Evolutionary conservation across 2,113 vertebrate species (phyloP).

Genomic region (Onychostoma macrolepis): DNA sequence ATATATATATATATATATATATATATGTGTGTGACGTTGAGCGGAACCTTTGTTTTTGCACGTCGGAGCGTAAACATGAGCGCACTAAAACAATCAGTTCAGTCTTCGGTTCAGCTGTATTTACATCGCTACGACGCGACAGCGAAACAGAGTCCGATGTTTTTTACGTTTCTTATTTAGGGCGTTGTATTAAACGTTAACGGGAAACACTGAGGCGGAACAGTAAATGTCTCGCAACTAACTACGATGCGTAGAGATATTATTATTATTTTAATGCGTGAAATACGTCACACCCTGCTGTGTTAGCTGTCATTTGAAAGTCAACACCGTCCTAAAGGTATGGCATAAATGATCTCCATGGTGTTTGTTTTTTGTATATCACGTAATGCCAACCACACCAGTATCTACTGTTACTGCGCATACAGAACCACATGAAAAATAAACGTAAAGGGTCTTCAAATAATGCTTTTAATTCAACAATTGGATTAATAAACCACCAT

Average conservation of each 20-base stretch:
- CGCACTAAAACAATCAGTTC: neutral
- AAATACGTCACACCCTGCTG: neutral
- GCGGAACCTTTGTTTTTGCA: constrained; percentile 38
- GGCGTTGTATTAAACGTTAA: neutral
- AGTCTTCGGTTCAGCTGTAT: neutral
- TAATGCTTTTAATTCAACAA: neutral
- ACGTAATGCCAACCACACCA: neutral
- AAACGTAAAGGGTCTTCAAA: neutral
- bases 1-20: too few species aligned
- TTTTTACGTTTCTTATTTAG: neutral
- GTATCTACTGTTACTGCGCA: neutral
- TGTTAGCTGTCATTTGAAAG: constrained; percentile 29
- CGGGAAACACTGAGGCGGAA: neutral
- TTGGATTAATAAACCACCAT: neutral
- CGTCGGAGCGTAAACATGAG: constrained; percentile 42
- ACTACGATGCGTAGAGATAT: neutral
- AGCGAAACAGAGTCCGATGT: neutral
- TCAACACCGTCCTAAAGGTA: constrained; percentile 6
- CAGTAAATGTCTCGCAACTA: neutral
- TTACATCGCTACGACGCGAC: neutral
- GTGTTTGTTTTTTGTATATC: neutral
- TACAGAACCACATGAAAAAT: neutral
- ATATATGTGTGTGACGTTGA: neutral
- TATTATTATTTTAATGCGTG: constrained; percentile 1
- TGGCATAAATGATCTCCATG: neutral